Evolutionary conservation across 2,113 vertebrate genomes (phyloP), one percentile per base, ranked within the genome.

Genomic region (Jaculus jaculus): DNA sequence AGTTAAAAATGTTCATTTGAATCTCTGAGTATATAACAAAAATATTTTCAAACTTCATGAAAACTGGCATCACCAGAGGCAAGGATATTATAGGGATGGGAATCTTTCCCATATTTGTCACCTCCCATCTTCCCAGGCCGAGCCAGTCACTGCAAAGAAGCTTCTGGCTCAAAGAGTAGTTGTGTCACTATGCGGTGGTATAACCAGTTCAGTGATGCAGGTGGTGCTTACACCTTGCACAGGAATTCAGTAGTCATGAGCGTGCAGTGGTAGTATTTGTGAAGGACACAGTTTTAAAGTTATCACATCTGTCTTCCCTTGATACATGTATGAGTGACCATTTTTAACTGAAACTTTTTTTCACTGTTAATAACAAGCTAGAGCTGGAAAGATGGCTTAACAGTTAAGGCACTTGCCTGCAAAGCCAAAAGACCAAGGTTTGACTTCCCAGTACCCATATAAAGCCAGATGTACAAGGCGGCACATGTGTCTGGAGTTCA

Each of bases 11-110:
- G 20, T 74, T 86, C 63, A 73, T 21, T 58, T 75, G 17, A 30
- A 89, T 69, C 39, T 89, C 69, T 68, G 42, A 34, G 37, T 82
- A 71, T 34, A 1, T 63, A 85, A 74, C 63, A 58, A 93, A 95
- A 26, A 34, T 63, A 83, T 80, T 85, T 80, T 87, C 71, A 83
- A 79, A 66, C 21, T 12, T 85, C n/a, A 85, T 72, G 61, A 65
- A 78, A 92, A 42, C 2, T 10, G n/a, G 21, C 61, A 81, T 85
- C 80, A 77, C 34, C 75, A 93, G 77, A 89, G 30, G 23, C 79
- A 77, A 71, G 32, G 54, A 15, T 34, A 42, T 69, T 23, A 9
- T 18, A 17, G 89, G 37, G 23, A 63, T 26, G 61, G 4, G 30
- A 74, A 58, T 39, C 51, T 68, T 1, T 20, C 24, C 37, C 37